Evolutionary conservation across 2,113 vertebrate species (phyloP).

Genomic region (Pelobates fuscus): DNA sequence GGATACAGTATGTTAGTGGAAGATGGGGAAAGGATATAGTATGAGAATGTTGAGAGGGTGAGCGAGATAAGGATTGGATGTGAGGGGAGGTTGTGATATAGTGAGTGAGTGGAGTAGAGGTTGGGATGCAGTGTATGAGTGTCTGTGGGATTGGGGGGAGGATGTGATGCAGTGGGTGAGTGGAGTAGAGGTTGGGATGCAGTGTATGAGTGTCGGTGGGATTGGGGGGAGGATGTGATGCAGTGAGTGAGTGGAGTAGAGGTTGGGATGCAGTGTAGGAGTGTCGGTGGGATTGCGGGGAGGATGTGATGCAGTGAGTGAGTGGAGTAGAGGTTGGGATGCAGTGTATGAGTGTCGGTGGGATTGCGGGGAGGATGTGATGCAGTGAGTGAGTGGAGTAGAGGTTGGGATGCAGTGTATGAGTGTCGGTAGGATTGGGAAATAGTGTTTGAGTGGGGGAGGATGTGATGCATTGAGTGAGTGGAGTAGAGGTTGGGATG

Average conservation of each 20-base stretch:
- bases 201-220: background rate
- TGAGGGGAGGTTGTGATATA: too few relatives aligned
- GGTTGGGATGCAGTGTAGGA: background rate
- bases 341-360: background rate
- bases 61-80: too few relatives aligned
- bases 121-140: background rate
- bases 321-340: background rate
- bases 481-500: background rate
- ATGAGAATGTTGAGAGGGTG: too few relatives aligned
- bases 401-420: background rate
- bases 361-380: background rate
- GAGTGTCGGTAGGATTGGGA: background rate
- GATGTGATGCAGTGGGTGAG: background rate
- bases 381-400: background rate
- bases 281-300: background rate
- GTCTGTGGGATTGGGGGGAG: background rate
- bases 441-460: background rate
- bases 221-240: background rate
- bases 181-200: background rate
- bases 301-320: background rate
- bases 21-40: too few relatives aligned
- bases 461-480: background rate
- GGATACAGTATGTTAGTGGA: too few relatives aligned
- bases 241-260: background rate
- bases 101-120: background rate